Percentiles rank a stretch among this genome's conserved stretches.
phyloP scores from a whole-genome alignment of 2,797 vertebrate genomes.

The Acomys russatus region DNA sequence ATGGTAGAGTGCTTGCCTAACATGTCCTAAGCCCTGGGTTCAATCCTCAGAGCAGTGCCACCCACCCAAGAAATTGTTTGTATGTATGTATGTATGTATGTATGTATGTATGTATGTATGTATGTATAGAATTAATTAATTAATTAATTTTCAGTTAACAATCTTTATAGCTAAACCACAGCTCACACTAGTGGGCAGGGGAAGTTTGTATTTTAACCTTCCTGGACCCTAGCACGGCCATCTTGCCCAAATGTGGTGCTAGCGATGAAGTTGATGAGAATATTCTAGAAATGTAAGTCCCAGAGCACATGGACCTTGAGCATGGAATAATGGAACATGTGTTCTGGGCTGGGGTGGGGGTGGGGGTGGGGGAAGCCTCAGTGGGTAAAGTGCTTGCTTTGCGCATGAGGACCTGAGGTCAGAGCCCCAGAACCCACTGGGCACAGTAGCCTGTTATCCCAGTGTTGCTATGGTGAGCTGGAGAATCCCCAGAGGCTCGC shows the following conservation, averaged over 20 bases:
- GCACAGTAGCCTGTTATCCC: not conserved
- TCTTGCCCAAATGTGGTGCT: too few relatives aligned
- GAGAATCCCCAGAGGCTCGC: not conserved
- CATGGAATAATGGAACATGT: too few relatives aligned
- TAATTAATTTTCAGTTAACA: not conserved
- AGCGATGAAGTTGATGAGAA: too few relatives aligned
- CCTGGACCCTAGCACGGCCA: too few relatives aligned
- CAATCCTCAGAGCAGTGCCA: not conserved
- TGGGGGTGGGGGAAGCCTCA: not conserved
- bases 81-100: too few relatives aligned
- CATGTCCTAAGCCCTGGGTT: not conserved
- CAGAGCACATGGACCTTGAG: rapidly evolving
- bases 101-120: too few relatives aligned
- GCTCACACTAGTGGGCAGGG: not conserved
- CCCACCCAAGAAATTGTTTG: not conserved
- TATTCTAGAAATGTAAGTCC: not conserved
- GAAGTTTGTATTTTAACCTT: not conserved
- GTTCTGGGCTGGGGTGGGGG: not conserved
- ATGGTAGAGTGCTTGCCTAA: not conserved
- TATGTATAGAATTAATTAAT: not conserved
- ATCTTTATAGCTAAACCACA: not conserved
- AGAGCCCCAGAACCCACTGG: not conserved
- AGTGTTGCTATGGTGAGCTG: not conserved
- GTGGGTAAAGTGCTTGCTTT: not conserved
- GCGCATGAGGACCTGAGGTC: not conserved